Percentiles rank a stretch among this genome's conserved stretches.
These are phyloP conservation scores for Apodemia mormo DNA, from an alignment of 2,888 invertebrate genomes.

Conservation along the genomic window DNA sequence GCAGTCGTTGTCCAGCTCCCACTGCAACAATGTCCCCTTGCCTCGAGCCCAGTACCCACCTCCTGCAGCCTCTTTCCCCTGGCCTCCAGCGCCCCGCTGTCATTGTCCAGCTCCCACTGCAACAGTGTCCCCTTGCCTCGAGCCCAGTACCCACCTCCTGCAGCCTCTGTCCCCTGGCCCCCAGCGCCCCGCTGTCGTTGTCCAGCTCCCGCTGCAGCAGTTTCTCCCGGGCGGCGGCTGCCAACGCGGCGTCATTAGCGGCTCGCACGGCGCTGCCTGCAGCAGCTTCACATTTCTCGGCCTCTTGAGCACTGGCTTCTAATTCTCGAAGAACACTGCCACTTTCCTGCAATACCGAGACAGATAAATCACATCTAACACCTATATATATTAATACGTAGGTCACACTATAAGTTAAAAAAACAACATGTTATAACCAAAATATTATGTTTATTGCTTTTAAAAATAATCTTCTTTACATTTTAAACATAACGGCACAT, in stretches of 20 bases:
- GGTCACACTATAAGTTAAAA: too few relatives aligned
- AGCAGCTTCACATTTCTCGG: conserved; percentile 86
- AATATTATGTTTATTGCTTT: too few relatives aligned
- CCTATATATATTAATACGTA: too few relatives aligned
- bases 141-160: conserved; percentile 15
- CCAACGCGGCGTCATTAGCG: conserved; percentile 52
- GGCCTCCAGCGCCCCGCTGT: conserved; percentile 62
- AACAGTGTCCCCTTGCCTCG: not conserved
- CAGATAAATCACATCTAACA: too few relatives aligned
- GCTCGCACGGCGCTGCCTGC: conserved; percentile 79
- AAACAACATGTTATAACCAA: too few relatives aligned
- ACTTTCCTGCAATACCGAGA: conserved; percentile 76
- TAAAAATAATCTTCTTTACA: too few relatives aligned
- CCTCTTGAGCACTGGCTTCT: conserved; percentile 83
- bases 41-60: conserved; percentile 6
- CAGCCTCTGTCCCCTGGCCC: conserved; percentile 70
- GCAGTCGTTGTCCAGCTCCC: too few relatives aligned
- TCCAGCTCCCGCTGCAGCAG: conserved; percentile 84
- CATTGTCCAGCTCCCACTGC: not conserved
- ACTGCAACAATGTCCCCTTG: too few relatives aligned
- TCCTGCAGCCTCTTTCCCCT: conserved; percentile 72
- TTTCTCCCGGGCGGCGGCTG: conserved; percentile 75
- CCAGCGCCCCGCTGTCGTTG: conserved; percentile 84
- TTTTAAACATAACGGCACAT: too few relatives aligned
- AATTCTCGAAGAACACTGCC: conserved; percentile 84